Evolutionary conservation across 2,113 vertebrate genomes (phyloP).

Genomic region (Hemiprocne comata): DNA sequence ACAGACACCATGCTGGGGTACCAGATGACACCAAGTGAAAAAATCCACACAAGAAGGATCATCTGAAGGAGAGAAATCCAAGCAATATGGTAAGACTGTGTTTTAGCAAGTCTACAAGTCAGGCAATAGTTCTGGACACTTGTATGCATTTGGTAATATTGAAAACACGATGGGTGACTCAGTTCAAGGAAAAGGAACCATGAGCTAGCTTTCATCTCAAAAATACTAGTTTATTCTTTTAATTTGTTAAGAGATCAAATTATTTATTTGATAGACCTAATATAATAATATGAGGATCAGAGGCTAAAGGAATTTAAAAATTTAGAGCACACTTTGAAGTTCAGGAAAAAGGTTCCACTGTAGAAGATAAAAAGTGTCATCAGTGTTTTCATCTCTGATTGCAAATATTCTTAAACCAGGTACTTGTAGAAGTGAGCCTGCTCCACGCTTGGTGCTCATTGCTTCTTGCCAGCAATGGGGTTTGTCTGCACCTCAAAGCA

Average conservation of each 20-base stretch:
- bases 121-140: not conserved
- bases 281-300: not conserved
- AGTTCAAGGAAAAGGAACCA: not conserved
- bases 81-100: not conserved
- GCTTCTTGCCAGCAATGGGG: not conserved
- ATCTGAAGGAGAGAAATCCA: conserved; percentile 70
- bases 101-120: not conserved
- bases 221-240: not conserved
- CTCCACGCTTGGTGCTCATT: not conserved
- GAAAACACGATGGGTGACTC: not conserved
- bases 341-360: not conserved
- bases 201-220: not conserved
- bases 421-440: not conserved
- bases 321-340: not conserved
- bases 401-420: not conserved
- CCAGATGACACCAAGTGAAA: conserved; percentile 94
- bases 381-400: not conserved
- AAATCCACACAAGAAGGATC: conserved; percentile 87
- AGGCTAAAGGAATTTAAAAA: not conserved
- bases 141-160: not conserved
- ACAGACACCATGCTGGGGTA: conserved; percentile 93
- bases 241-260: not conserved
- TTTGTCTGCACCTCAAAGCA: not conserved
- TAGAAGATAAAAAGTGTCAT: not conserved
- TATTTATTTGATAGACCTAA: not conserved